A percentile compares a stretch with the other conserved stretches of the same genome.
phyloP scores from a whole-genome alignment of 1,140 invertebrate genomes.

The Stenopsyche tienmushanensis region DNA sequence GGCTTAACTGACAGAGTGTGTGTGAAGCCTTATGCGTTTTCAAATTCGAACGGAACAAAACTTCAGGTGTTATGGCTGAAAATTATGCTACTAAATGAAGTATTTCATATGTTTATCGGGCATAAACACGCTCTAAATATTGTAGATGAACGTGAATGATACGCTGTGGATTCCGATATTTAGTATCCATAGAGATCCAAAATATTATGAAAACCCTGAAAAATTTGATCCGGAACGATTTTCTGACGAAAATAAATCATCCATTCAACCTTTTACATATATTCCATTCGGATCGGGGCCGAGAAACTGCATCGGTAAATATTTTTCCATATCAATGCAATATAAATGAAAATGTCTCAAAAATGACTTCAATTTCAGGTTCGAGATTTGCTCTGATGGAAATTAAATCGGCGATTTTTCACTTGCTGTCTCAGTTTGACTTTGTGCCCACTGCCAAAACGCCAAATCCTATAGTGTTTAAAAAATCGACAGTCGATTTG shows the following conservation, averaged over 20 bases:
- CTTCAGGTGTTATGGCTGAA: too few species aligned
- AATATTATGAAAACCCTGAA: conserved; percentile 8
- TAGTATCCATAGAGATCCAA: background rate
- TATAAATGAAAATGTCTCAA: too few species aligned
- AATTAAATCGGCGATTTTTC: conserved; percentile 53
- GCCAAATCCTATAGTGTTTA: conserved; percentile 27
- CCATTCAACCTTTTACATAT: background rate
- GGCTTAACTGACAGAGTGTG: conserved; percentile 53
- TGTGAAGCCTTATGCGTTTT: conserved; percentile 51
- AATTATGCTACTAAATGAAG: background rate
- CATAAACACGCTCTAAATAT: background rate
- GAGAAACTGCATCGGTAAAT: conserved; percentile 19
- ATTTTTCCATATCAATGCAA: too few species aligned
- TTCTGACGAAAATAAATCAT: conserved; percentile 15
- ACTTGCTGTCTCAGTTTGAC: conserved; percentile 43
- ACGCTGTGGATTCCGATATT: background rate
- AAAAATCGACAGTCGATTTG: conserved; percentile 25
- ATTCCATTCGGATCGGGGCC: conserved; percentile 9
- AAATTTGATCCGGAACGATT: conserved; percentile 21
- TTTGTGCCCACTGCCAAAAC: conserved; percentile 36
- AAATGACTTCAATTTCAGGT: too few species aligned
- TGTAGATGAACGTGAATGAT: background rate
- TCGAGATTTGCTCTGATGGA: conserved; percentile 56
- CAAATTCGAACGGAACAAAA: background rate
- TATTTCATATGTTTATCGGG: background rate